Base-by-base conservation (phyloP, 2,888 invertebrate genomes). In the Sinohyriopsis cumingii region DNA sequence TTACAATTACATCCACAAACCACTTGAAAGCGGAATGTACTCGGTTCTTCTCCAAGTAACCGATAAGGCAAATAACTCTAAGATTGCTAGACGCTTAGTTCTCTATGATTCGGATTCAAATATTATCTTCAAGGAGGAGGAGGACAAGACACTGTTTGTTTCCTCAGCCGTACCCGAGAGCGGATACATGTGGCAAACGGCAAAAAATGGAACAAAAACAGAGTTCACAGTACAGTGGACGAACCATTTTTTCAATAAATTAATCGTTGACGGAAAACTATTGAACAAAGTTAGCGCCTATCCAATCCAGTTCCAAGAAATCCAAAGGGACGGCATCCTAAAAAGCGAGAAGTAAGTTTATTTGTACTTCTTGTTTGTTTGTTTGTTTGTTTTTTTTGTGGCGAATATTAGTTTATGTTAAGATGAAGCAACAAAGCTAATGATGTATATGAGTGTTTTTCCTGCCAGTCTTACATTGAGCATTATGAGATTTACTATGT, bases 181-280 rank as follows among this genome's bases (percentile, higher is more conserved):
- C 6, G 71, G 78, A 20, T 76, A 66, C 66, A 67, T 60, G 59
- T 81, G 78, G 78, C 79, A 79, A 25, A 74, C 69, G 15, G 55
- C 70, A 33, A 33, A 9, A 33, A 33, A 33, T 33, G 33, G 33
- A 33, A 33, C 33, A 33, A 33, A 72, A 6, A 70, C 59, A 1
- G 59, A 57, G 4, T 61, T 76, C n/a, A 45, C 64, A 0, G 63
- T 82, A 4, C 62, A 65, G n/a, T 83, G 83, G 83, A 57, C 56
- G 1, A 68, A 75, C 1, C 81, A 81, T 69, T 83, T 83, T 62
- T 59, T 64, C 9, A 82, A 82, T 45, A 56, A 73, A 62, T 24
- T 78, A 20, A 75, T 79, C 25, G 75, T 74, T 54, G 63, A 67
- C 0, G 71, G 68, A 22, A 70, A 74, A 53, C 63, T 80, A 2